Base-by-base conservation (phyloP, 2,888 invertebrate genomes). In the Drosophila kuntzei region DNA sequence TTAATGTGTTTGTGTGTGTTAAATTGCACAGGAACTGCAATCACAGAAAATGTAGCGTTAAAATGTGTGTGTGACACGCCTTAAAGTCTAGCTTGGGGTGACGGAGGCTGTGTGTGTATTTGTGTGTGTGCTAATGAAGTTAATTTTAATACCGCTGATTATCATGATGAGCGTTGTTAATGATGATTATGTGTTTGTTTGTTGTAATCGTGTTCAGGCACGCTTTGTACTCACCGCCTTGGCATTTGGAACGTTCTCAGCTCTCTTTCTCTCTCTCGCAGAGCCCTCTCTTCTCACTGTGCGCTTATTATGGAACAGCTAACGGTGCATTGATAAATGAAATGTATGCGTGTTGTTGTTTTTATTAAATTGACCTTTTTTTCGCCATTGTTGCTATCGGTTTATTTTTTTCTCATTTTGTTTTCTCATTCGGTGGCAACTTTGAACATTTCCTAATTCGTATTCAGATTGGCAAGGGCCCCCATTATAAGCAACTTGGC, bases 321-420 rank as follows among this genome's bases (percentile, higher is more conserved):
- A 90, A 90, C 87, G 89, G 87, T 90, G 76, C 80, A 76, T 82
- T 67, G 63, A 71, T 78, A 79, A 71, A 74, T 85, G 66, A 65
- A 67, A 49, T 68, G 18, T 53, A 9, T 36, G 27, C 18, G 29
- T 59, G 34, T 60, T 70, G 59, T 68, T 81, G 49, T 58, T 71
- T 73, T 86, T 88, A 88, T 86, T 71, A 88, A 89, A 75, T 83
- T 89, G 90, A 85, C 89, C 90, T 87, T 85, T 84, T 84, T 82
- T 86, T 76, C n/a, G 65, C 69, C 58, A 63, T 66, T 80, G 69
- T 78, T 61, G 34, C 29, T 18, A 59, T 46, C 37, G 39, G 66
- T 55, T 65, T 68, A 46, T 71, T 41, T 44, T 20, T 8, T 51
- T 50, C 39, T 14, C 46, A 39, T 64, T 62, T 76, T n/a, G 34